Evolutionary conservation across 2,797 vertebrate species (phyloP).

Genomic region (Myripristis murdjan): DNA sequence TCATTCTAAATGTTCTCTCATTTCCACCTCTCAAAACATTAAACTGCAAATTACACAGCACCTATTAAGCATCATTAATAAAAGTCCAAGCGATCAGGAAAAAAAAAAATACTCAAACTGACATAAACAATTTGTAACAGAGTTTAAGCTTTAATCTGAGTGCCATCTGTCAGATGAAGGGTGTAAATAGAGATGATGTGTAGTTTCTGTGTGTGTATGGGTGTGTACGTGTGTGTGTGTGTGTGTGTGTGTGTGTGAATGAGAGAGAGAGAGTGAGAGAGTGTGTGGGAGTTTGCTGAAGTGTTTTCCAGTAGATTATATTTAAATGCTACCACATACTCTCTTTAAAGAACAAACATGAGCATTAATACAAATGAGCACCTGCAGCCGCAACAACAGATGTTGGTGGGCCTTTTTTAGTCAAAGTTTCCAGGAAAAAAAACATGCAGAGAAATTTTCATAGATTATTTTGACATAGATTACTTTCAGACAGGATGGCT

Average conservation of each 20-base stretch:
- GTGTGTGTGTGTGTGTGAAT: no score
- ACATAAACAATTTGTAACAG: neutral
- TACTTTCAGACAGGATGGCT: constrained; percentile 76
- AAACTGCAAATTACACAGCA: neutral
- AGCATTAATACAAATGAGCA: constrained; percentile 85
- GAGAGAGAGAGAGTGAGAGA: no score
- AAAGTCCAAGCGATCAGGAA: no score
- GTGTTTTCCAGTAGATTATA: constrained; percentile 64
- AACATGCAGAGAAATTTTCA: constrained; percentile 68
- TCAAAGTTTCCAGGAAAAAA: constrained; percentile 77
- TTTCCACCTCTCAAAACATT: constrained; percentile 34
- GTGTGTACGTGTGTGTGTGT: no score
- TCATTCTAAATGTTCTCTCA: constrained; percentile 46
- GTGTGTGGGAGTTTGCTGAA: constrained; percentile 3
- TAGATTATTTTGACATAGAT: constrained; percentile 78
- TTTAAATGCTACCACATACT: constrained; percentile 67
- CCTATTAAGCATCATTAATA: neutral
- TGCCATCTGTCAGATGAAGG: neutral
- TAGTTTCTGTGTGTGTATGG: neutral
- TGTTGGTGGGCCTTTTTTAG: constrained; percentile 77
- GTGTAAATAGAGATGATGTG: constrained; percentile 11
- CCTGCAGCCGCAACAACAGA: constrained; percentile 83
- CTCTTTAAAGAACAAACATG: constrained; percentile 68
- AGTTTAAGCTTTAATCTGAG: constrained; percentile 5
- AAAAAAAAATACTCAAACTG: neutral